Conservation (phyloP, 2,888 invertebrate species). For the Lissocephala sabroskyi region DNA sequence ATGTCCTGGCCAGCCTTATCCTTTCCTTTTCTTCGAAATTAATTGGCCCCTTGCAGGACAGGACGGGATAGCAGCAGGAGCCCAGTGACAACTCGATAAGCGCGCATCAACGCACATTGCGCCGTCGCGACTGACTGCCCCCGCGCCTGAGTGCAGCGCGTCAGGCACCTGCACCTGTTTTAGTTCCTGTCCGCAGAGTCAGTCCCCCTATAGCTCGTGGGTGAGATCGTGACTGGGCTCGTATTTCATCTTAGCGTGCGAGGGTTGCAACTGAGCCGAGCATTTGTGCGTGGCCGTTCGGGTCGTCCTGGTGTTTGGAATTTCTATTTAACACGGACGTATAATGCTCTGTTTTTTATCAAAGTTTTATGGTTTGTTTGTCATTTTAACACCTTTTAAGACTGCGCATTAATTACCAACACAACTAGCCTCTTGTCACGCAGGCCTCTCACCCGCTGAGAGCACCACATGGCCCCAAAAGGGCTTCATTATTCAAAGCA, state of each 20-base stretch:
- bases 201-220: conserved; percentile 33
- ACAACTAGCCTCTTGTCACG: conserved; percentile 58
- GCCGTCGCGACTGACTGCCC: conserved; percentile 10
- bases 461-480: no score
- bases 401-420: conserved; percentile 57
- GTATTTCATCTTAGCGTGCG: conserved; percentile 39
- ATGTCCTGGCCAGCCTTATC: conserved; percentile 23
- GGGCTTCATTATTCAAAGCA: no score
- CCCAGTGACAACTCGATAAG: conserved; percentile 69
- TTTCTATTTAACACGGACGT: conserved; percentile 27
- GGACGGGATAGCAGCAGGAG: conserved; percentile 22
- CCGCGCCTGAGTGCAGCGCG: conserved; percentile 4
- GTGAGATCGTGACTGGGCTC: conserved; percentile 34
- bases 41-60: conserved; percentile 44
- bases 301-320: conserved; percentile 7
- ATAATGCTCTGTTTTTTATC: conserved; percentile 33
- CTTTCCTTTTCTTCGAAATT: conserved; percentile 38
- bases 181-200: neutral
- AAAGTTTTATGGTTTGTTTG: conserved; percentile 67
- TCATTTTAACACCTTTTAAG: conserved; percentile 65
- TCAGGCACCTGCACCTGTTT: conserved; percentile 60
- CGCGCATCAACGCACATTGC: conserved; percentile 61
- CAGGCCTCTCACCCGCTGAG: no score
- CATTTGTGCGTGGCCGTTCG: conserved; percentile 24
- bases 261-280: conserved; percentile 14